Evolutionary conservation across 2,113 vertebrate species (phyloP).

Genomic region (Cettia cetti): DNA sequence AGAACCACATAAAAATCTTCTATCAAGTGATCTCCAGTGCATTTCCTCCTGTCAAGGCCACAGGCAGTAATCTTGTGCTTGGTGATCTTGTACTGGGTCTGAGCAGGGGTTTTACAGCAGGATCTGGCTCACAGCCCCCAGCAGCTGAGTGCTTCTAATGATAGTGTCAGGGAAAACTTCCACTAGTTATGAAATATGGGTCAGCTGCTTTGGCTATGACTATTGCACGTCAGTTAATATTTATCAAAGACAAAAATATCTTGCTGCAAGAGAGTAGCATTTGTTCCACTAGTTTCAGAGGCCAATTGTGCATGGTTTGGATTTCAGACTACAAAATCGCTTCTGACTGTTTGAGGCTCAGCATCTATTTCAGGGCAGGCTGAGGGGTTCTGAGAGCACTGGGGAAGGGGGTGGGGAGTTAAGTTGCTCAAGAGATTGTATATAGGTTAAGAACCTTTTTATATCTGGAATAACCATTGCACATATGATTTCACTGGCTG

Average conservation of each 20-base stretch:
- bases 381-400: neutral
- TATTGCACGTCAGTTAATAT: slow-evolving; percentile 51
- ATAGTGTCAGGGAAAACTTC: neutral
- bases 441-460: neutral
- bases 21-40: neutral
- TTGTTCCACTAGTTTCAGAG: slow-evolving; percentile 51
- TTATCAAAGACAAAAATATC: slow-evolving; percentile 68
- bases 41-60: neutral
- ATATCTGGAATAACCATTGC: neutral
- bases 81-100: neutral
- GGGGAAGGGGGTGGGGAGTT: neutral
- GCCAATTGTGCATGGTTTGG: neutral
- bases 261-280: slow-evolving; percentile 42
- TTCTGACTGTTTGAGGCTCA: slow-evolving; percentile 38
- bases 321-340: slow-evolving; percentile 15
- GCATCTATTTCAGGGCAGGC: slow-evolving; percentile 28
- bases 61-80: neutral
- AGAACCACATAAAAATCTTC: neutral
- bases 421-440: neutral
- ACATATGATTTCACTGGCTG: neutral
- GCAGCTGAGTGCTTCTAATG: neutral
- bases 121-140: neutral
- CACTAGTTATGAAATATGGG: slow-evolving; percentile 42
- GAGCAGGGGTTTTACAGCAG: neutral
- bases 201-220: slow-evolving; percentile 53